phyloP scores from a whole-genome alignment of 2,113 vertebrate genomes.

The Anoura caudifer region DNA sequence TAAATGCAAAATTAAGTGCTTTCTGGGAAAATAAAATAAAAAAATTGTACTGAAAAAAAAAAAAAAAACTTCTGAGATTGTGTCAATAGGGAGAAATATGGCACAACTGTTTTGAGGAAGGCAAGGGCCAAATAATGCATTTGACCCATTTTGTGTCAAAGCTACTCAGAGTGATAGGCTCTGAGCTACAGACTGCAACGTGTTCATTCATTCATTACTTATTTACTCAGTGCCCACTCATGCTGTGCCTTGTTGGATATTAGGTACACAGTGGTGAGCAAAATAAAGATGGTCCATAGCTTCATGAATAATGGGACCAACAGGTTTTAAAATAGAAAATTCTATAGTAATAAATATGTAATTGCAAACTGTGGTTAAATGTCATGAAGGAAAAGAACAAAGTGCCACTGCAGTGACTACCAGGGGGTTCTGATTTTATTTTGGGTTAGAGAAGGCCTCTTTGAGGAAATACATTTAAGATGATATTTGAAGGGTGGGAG shows the following conservation, averaged over 20 bases:
- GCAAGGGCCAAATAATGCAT: neutral
- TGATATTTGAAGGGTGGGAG: neutral
- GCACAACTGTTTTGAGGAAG: neutral
- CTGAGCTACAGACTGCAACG: neutral
- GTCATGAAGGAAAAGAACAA: neutral
- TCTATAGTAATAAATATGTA: neutral
- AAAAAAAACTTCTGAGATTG: slow-evolving; percentile 6
- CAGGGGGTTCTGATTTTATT: neutral
- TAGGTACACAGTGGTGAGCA: neutral
- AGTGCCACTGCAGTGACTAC: neutral
- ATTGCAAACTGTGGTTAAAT: neutral
- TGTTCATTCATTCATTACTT: neutral
- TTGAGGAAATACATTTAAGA: neutral
- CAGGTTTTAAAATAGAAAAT: slow-evolving; percentile 5
- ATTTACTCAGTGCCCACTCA: neutral
- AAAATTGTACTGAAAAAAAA: neutral
- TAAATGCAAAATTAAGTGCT: neutral
- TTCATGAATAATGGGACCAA: neutral
- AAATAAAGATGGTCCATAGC: neutral
- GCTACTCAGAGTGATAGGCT: neutral
- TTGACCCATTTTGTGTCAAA: neutral
- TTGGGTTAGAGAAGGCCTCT: neutral
- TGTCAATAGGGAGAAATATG: neutral
- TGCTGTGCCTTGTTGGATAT: neutral
- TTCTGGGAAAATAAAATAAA: neutral